Percentiles rank a stretch among this genome's conserved stretches.
Evolutionary conservation across 2,797 vertebrate genomes (phyloP).

Genomic region (Potorous gilbertii): DNA sequence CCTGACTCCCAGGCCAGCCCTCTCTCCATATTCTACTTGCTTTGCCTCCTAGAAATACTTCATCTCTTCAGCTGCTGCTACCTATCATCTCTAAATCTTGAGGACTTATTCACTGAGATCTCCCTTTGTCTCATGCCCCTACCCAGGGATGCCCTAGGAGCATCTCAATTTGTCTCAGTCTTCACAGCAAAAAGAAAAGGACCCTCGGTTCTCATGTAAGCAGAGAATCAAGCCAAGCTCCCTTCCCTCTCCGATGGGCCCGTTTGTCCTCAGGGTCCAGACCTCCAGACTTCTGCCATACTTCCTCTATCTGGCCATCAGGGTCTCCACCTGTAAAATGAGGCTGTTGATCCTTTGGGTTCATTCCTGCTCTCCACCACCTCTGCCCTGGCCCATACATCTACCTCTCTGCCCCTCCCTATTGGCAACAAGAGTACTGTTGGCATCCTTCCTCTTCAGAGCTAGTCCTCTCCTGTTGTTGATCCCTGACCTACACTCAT

Average conservation of each 20-base stretch:
- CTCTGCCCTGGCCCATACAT: neutral
- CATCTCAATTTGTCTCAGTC: neutral
- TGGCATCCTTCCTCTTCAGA: slow-evolving; percentile 80
- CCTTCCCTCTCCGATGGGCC: neutral
- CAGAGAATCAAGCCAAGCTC: neutral
- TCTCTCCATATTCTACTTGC: neutral
- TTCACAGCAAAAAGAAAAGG: neutral
- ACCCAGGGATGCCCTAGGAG: neutral
- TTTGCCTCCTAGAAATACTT: neutral
- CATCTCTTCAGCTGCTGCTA: neutral
- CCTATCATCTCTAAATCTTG: neutral
- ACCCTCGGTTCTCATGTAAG: neutral
- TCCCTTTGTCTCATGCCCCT: neutral
- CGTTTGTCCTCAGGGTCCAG: neutral
- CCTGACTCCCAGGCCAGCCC: neutral
- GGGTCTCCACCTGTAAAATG: neutral
- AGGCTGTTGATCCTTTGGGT: neutral
- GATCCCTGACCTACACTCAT: slow-evolving; percentile 72
- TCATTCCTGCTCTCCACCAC: neutral
- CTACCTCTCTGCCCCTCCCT: slow-evolving; percentile 77
- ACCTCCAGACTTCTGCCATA: neutral
- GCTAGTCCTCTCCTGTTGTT: slow-evolving; percentile 76
- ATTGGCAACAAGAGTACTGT: slow-evolving; percentile 82
- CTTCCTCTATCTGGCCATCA: neutral
- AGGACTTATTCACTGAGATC: neutral